Evolutionary conservation across 2,113 vertebrate species (phyloP).

Genomic region (Empidonax alnorum): DNA sequence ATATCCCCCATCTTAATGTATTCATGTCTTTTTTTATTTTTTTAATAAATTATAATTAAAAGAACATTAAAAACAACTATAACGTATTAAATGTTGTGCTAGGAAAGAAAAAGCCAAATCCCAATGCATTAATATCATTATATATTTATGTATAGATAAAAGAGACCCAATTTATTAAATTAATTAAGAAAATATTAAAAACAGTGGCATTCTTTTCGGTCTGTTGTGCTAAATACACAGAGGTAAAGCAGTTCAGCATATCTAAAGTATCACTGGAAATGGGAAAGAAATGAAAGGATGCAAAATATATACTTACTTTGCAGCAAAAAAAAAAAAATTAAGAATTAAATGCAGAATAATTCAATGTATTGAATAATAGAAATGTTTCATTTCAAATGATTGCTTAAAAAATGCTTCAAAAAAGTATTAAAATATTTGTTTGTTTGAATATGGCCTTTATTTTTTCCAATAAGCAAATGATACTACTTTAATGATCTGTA

Average conservation of each 20-base stretch:
- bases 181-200: background rate
- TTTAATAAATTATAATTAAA: background rate
- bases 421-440: background rate
- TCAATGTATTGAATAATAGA: background rate
- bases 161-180: fast-evolving
- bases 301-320: background rate
- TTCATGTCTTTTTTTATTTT: background rate
- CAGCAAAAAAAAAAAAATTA: background rate
- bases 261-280: background rate
- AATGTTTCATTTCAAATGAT: background rate
- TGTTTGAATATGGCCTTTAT: background rate
- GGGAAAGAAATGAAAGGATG: background rate
- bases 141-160: background rate
- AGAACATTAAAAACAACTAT: background rate
- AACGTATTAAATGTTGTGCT: background rate
- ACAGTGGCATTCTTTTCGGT: background rate
- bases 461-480: background rate
- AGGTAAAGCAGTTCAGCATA: background rate
- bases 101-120: fast-evolving
- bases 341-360: background rate
- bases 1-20: background rate
- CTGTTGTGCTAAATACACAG: background rate
- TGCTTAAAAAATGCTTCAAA: background rate
- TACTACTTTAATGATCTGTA: background rate
- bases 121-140: background rate